Evolutionary conservation across 2,888 invertebrate genomes (phyloP), one percentile per base, ranked within the genome.

Genomic region (Rhingia rostrata): DNA sequence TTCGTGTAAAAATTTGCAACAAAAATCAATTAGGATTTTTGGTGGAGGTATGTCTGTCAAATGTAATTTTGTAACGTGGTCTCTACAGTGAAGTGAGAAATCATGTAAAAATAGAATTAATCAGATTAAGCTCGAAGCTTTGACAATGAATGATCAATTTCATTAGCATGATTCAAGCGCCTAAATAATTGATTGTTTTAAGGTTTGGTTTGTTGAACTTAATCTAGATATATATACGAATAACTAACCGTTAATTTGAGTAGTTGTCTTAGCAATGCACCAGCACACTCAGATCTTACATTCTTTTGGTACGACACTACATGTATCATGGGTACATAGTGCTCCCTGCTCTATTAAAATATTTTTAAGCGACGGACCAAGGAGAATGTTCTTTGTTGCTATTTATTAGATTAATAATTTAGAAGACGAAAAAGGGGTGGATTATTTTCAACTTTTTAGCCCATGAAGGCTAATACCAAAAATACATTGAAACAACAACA

Each of bases 11-110:
- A 82, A 63, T 81, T 51, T 75, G 70, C 64, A 72, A 72, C 75
- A 45, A 47, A 75, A 75, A 75, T 83, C 82, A 83, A 83, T 83
- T 77, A 67, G 41, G 45, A 35, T 22, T 45, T 30, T 43, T 45
- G 6, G 6, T 53, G 7, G 10, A 7, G 4, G 12, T n/a, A 7
- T 41, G 53, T 43, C 14, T 37, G 61, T 14, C 32, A n/a, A 5
- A 9, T 64, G 22, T 47, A 12, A 43, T 39, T 45, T 35, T 32
- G 37, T 60, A 22, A 10, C 60, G 10, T n/a, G 35, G 6, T 22
- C 37, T 37, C 22, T 47, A 6, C 3, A 9, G 30, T 10, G 9
- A 10, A 49, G 30, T 54, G 49, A 22, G 10, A 49, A 30, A 30
- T 7, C 30, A 30, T 49, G 30, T 49, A 49, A 30, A 49, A 22